Evolutionary conservation across 1,140 invertebrate genomes (phyloP), one percentile per base, ranked within the genome.

Genomic region (Geopemphigus sp.): DNA sequence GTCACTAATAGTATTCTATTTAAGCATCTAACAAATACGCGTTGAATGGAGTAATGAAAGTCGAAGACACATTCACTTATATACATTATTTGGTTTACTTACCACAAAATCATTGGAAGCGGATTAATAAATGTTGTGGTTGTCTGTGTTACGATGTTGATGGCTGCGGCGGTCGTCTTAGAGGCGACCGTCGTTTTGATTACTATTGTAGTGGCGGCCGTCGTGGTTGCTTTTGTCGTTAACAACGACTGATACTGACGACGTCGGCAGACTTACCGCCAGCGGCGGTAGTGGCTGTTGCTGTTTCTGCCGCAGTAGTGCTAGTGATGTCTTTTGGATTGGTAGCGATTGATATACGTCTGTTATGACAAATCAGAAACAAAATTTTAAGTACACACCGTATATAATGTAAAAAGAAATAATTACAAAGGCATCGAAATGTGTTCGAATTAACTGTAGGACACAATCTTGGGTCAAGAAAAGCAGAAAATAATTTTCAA

Each of bases 201-300:
- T 19, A 39, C 32, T 39, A 24, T 54, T 56, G 50, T 54, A 29
- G 24, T 53, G 70, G 70, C 70, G 26, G 70, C 70, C 73, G 73
- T 76, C 73, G 73, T 59, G 56, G 70, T 76, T 39, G 73, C 54
- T 76, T 76, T 59, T 57, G 73, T 76, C 73, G 73, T 73, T 56
- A 66, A 17, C 12, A 14, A 76, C 73, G 73, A 76, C 73, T 39
- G 26, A 56, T 8, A 39, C 17, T 32, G 6, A 73, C 56, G 73
- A 59, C 73, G 54, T 57, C 32, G 32, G 73, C 73, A 26, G 39
- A 76, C 73, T 76, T 76, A 76, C 73, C 73, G 73, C 73, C 73
- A 57, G 56, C 45, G 73, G 73, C 73, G 73, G 73, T n/a, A 59
- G 73, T 57, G 15, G n/a, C 73, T 76, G n/a, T 56, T 76, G 32